Evolutionary conservation across 2,113 vertebrate species (phyloP).

Genomic region (Noturus placidus): DNA sequence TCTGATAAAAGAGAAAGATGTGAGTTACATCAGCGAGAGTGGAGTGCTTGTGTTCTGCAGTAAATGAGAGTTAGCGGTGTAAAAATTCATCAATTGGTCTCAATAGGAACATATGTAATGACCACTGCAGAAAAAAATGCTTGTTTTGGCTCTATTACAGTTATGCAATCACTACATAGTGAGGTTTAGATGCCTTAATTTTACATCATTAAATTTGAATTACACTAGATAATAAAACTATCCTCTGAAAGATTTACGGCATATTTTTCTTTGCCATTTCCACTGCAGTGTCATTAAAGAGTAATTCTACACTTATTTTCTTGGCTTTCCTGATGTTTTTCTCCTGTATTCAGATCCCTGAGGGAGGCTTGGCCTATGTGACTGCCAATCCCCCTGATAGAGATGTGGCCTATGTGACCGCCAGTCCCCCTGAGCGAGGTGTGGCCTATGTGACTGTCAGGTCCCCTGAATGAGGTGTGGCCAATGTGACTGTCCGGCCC

Average conservation of each 20-base stretch:
- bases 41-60: conserved; percentile 9
- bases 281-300: background rate
- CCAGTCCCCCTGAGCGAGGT: background rate
- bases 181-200: background rate
- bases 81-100: conserved; percentile 17
- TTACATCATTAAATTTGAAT: background rate
- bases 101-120: background rate
- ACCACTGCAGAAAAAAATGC: conserved; percentile 1
- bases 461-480: background rate
- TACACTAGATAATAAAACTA: background rate
- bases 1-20: conserved; percentile 13
- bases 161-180: background rate
- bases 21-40: background rate
- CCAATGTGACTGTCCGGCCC: too few species aligned
- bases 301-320: too few species aligned
- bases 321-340: background rate
- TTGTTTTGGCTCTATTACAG: background rate
- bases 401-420: background rate
- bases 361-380: background rate
- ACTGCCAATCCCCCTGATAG: background rate
- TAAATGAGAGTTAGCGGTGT: background rate
- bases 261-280: background rate
- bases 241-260: background rate
- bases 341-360: background rate
- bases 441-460: background rate